Base-by-base conservation (phyloP, 1,140 invertebrate species). In the Trichonephila clavata region DNA sequence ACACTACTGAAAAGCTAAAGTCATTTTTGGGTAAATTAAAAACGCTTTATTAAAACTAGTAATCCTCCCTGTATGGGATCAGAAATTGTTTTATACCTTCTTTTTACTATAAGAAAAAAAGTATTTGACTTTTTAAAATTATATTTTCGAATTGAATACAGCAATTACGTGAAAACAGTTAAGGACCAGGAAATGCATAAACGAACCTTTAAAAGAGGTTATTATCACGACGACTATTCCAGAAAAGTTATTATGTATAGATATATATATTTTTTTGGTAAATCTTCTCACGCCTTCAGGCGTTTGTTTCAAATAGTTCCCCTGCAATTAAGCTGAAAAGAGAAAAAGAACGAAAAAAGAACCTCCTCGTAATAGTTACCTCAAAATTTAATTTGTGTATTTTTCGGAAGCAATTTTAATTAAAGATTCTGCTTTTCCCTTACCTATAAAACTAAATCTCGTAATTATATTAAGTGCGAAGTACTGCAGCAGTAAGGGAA, bases 21-120 rank as follows among this genome's bases (percentile, higher is more conserved):
- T 39, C 68, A 77, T 77, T 77, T 77, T 39, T 77, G 32, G 32
- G 27, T 27, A 77, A 77, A 77, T 77, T 77, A 77, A 77, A 77
- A 77, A 77, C 71, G 71, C 71, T 77, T 77, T 77, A 77, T 77
- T 77, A 77, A 77, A 77, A 77, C 71, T 32, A 39, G 71, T 77
- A 77, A 77, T 77, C 71, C 71, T 24, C 27, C 18, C 14, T 20
- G 27, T 4, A 77, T 39, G 71, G 32, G 71, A 77, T 77, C 71
- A 77, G 32, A 77, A 77, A 27, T 27, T 77, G 27, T 77, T 77
- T 77, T 77, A 77, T 77, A 39, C 14, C 27, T 16, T 18, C 4
- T 32, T 18, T 27, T 71, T 71, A 27, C 13, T 24, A 27, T 68
- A 4, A 24, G n/a, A n/a, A n/a, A 68, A 68, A 65, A 65, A n/a